Base-by-base conservation (phyloP, 1,140 invertebrate genomes). In the Penaeus japonicus region DNA sequence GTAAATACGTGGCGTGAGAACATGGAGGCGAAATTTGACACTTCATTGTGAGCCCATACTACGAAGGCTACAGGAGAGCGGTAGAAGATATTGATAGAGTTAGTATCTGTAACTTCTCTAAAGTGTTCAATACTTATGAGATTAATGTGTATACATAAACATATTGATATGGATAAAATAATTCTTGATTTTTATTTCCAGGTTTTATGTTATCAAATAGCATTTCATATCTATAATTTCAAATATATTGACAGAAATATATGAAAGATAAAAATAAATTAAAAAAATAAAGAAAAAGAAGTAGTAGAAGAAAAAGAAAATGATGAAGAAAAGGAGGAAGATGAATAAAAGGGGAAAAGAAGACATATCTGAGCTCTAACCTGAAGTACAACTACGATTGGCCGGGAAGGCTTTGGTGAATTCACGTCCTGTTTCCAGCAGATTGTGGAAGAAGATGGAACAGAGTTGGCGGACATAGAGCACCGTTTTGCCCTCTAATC, bases 1-100 rank as follows among this genome's bases (percentile, higher is more conserved):
- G 96, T 96, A 92, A 99, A 98, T 27, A 99, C 96, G 93, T 99
- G 97, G 95, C 98, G 91, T 95, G 95, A 92, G 96, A 96, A 95
- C 95, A 96, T 93, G 94, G 95, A 92, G 94, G 97, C 92, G 96
- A 96, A 93, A 95, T 94, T 91, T 92, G 95, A 95, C 73, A 99
- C 93, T 93, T 99, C 97, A 89, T 95, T 94, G 91, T 96, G 96
- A 89, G 96, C 95, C 98, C 98, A 99, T 1, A 98, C 96, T 89
- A 98, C 95, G 90, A 98, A 96, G 89, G 96, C 97, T 96, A 92
- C 73, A 94, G 92, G 90, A 87, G 89, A 87, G 59, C 10, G 1
- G 10, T 15, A 89, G 75, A 55, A 55, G 54, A 78, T 54, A 75
- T 27, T 24, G 30, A 59, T 81, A 81, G 27, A 24, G 22, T 47